Base-by-base conservation (phyloP, 2,113 vertebrate species). In the Onychorhynchus coronatus region DNA sequence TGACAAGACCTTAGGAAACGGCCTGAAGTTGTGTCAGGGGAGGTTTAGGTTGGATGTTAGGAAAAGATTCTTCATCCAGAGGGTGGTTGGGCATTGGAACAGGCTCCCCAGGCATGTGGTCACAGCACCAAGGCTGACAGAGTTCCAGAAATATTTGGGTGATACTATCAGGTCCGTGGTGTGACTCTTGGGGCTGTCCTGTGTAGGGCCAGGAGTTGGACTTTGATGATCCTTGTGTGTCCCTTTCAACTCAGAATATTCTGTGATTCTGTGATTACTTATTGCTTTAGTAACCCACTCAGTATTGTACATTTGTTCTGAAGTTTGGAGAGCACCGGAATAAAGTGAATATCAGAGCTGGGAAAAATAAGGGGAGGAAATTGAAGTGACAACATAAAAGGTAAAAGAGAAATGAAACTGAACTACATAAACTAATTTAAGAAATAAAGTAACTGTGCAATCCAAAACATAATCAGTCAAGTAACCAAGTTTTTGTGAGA, bases 51-150 rank as follows among this genome's bases (percentile, higher is more conserved):
- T 33, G 17, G 8, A 15, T 33, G 23, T 70, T 10, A 37, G 22
- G 7, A 31, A 44, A 52, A 68, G 2, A 1, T 33, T 50, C 46
- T 50, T 86, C 2, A 4, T 18, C 4, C 24, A 23, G 31, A 28
- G 27, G 12, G 0, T 18, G 5, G 7, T 23, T 33, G 19, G 27
- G 28, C 0, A 0, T 55, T 37, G 28, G 12, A 53, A 53, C 4
- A 39, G 47, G 5, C 1, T 39, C 14, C 50, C 11, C 23, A 78
- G 12, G 33, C 28, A 2, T 46, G 11, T 15, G 18, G 2, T 28
- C 23, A 20, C 33, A 53, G 28, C 39, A 61, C 8, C 22, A 50
- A 65, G 17, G 5, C 14, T 59, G 17, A 6, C 25, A 61, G 33
- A 78, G 33, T 15, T 70, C 39, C 70, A 15, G 18, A 30, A 27